Evolutionary conservation across 2,888 invertebrate species (phyloP).

Genomic region (Anoplius nigerrimus): DNA sequence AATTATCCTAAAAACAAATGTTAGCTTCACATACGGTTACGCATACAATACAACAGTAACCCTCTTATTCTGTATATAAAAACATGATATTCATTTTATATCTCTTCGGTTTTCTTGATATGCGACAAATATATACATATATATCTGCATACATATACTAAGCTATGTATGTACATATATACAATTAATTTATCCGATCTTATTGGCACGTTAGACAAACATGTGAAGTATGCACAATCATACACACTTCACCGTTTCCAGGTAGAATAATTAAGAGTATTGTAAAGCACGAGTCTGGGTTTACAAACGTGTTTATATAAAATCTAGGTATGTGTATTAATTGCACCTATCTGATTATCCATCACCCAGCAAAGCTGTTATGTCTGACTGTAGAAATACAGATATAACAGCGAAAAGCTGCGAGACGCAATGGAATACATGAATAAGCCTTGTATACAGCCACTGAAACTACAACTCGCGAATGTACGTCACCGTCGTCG

Average conservation of each 20-base stretch:
- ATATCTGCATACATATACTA: background rate
- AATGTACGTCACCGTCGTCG: conserved; percentile 21
- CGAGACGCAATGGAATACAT: conserved; percentile 16
- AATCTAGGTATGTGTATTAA: background rate
- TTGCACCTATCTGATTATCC: conserved; percentile 25
- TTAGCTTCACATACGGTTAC: conserved; percentile 36
- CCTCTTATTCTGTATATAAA: conserved; percentile 11
- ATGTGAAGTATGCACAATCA: background rate
- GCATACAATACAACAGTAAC: conserved; percentile 41
- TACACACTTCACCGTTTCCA: no score
- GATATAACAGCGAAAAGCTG: conserved; percentile 18
- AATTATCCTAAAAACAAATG: conserved; percentile 32
- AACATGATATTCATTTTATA: conserved; percentile 40
- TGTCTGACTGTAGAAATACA: conserved; percentile 15
- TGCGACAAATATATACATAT: background rate
- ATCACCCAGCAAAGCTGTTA: conserved; percentile 34
- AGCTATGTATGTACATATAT: background rate
- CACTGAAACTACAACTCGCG: background rate
- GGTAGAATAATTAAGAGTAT: background rate
- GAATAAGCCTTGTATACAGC: conserved; percentile 11
- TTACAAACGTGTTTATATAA: conserved; percentile 5
- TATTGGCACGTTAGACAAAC: conserved; percentile 39
- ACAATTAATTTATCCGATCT: conserved; percentile 22
- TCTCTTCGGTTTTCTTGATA: conserved; percentile 15
- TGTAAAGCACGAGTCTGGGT: background rate